Percentiles rank a stretch among this genome's conserved stretches.
phyloP scores from a whole-genome alignment of 2,113 vertebrate species.

The Oryzias woworae region DNA sequence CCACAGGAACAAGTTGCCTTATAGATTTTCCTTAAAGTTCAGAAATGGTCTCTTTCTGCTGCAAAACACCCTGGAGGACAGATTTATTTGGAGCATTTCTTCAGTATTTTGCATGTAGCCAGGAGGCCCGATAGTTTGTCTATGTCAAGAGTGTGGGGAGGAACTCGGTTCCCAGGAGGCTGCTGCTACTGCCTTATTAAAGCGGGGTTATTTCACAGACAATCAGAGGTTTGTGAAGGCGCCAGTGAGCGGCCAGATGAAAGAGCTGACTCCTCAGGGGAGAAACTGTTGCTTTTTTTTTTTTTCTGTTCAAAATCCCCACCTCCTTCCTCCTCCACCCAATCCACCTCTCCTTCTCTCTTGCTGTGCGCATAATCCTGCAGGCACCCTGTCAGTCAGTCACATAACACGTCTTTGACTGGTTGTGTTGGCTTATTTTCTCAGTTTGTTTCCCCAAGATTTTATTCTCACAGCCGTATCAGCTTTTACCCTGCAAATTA shows the following conservation, averaged over 20 bases:
- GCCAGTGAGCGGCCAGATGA: conserved; percentile 81
- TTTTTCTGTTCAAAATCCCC: conserved; percentile 56
- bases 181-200: conserved; percentile 72
- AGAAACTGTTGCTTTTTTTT: conserved; percentile 76
- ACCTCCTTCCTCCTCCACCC: conserved; percentile 45
- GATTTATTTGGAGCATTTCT: conserved; percentile 21
- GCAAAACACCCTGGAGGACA: conserved; percentile 1
- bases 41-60: background rate
- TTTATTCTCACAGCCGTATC: conserved; percentile 11
- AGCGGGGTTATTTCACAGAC: conserved; percentile 81
- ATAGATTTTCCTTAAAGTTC: background rate
- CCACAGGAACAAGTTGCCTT: conserved; percentile 11
- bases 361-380: conserved; percentile 42
- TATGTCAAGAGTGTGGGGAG: conserved; percentile 23
- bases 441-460: conserved; percentile 16
- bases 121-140: conserved; percentile 25
- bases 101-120: conserved; percentile 5
- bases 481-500: background rate
- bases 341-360: conserved; percentile 4
- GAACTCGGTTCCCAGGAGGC: conserved; percentile 69
- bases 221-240: conserved; percentile 81
- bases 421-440: conserved; percentile 34
- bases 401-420: conserved; percentile 43
- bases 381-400: conserved; percentile 65
- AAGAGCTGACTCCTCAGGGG: conserved; percentile 78